These are phyloP conservation scores for cattle (Bos taurus) DNA, from an alignment of 2,113 vertebrate genomes.

Conservation along the genomic window DNA sequence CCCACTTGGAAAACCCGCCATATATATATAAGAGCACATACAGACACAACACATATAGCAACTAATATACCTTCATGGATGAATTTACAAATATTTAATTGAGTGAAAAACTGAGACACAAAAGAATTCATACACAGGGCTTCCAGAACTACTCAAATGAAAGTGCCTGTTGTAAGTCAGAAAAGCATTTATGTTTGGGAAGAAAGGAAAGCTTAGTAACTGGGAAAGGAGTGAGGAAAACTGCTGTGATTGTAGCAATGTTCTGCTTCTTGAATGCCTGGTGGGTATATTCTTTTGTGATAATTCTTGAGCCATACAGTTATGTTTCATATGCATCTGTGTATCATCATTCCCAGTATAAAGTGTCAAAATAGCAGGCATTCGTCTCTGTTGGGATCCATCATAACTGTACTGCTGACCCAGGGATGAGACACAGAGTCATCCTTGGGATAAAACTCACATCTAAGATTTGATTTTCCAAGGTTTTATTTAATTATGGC, in stretches of 20 bases:
- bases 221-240: neutral
- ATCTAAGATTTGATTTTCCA: neutral
- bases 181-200: neutral
- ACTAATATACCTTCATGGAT: neutral
- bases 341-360: neutral
- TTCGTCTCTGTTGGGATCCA: neutral
- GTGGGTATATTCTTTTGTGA: neutral
- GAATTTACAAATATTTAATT: neutral
- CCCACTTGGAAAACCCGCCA: neutral
- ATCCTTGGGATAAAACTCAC: neutral
- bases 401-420: neutral
- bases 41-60: neutral
- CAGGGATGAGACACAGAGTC: neutral
- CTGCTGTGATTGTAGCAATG: neutral
- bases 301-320: neutral
- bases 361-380: neutral
- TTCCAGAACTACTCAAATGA: neutral
- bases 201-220: neutral
- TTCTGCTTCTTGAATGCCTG: neutral
- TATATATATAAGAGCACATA: neutral
- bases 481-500: neutral
- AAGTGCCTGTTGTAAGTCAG: neutral
- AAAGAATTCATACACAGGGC: neutral
- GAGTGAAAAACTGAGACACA: neutral
- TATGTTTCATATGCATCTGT: neutral